Evolutionary conservation across 2,797 vertebrate genomes (phyloP).

Genomic region (Macroramphosus scolopax): DNA sequence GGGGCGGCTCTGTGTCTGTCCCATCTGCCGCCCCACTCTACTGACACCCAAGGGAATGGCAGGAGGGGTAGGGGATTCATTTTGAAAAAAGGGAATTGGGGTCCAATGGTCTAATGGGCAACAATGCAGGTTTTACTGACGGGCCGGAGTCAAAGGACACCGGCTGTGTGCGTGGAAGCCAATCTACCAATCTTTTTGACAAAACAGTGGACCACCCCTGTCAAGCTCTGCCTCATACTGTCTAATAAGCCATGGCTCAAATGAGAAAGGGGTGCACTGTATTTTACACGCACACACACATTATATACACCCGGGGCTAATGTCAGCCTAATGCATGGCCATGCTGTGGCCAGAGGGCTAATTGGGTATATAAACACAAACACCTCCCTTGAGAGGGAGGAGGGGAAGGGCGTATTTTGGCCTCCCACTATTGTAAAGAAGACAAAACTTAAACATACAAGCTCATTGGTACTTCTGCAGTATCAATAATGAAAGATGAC

Average conservation of each 20-base stretch:
- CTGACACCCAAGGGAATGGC: constrained; percentile 79
- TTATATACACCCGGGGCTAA: constrained; percentile 67
- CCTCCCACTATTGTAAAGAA: constrained; percentile 37
- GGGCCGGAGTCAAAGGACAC: constrained; percentile 64
- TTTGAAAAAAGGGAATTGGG: constrained; percentile 67
- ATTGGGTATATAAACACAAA: constrained; percentile 82
- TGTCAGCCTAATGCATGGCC: constrained; percentile 75
- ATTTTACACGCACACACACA: constrained; percentile 53
- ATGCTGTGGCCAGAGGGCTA: constrained; percentile 77
- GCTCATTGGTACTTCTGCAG: constrained; percentile 34
- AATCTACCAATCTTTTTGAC: constrained; percentile 73
- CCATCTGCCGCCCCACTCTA: constrained; percentile 84
- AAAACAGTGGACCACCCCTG: constrained; percentile 65
- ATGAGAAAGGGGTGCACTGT: constrained; percentile 58
- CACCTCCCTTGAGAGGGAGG: constrained; percentile 72
- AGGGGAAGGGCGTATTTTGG: constrained; percentile 46
- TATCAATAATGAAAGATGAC: constrained; percentile 59
- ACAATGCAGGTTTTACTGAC: constrained; percentile 70
- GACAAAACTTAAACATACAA: constrained; percentile 42
- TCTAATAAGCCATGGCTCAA: constrained; percentile 70
- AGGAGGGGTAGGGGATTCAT: constrained; percentile 70
- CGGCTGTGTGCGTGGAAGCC: constrained; percentile 64
- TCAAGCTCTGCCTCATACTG: constrained; percentile 53
- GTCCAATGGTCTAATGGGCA: constrained; percentile 76
- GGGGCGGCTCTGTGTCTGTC: constrained; percentile 80